phyloP scores from a whole-genome alignment of 2,888 invertebrate species.

The Tetanocera ferruginea region DNA sequence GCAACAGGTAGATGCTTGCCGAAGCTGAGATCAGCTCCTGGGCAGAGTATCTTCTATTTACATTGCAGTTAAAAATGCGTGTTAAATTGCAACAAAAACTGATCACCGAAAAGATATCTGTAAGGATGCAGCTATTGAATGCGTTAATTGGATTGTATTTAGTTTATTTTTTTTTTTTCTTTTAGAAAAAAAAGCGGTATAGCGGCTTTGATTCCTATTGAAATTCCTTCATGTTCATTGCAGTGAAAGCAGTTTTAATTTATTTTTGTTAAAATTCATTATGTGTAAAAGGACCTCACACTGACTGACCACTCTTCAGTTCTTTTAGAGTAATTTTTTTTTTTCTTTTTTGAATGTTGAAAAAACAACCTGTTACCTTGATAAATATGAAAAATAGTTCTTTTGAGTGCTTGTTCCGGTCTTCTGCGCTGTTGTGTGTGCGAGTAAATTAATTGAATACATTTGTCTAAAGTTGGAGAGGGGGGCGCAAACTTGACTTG shows the following conservation, averaged over 20 bases:
- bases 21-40: background rate
- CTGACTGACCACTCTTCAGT: conserved; percentile 33
- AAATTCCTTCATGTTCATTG: background rate
- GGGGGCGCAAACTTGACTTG: too few species aligned
- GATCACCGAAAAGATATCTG: background rate
- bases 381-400: conserved; percentile 26
- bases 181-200: background rate
- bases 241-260: background rate
- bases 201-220: background rate
- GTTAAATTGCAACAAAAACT: background rate
- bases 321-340: too few species aligned
- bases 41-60: background rate
- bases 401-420: conserved; percentile 30
- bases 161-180: background rate
- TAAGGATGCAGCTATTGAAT: background rate
- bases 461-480: too few species aligned
- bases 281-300: conserved; percentile 42
- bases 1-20: background rate
- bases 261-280: conserved; percentile 39
- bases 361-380: conserved; percentile 35
- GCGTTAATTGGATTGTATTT: conserved; percentile 12
- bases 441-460: too few species aligned
- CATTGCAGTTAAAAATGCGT: background rate
- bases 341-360: background rate
- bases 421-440: background rate